These are phyloP conservation scores for Tragelaphus scriptus DNA, from an alignment of 2,113 vertebrate genomes.

Conservation along the genomic window DNA sequence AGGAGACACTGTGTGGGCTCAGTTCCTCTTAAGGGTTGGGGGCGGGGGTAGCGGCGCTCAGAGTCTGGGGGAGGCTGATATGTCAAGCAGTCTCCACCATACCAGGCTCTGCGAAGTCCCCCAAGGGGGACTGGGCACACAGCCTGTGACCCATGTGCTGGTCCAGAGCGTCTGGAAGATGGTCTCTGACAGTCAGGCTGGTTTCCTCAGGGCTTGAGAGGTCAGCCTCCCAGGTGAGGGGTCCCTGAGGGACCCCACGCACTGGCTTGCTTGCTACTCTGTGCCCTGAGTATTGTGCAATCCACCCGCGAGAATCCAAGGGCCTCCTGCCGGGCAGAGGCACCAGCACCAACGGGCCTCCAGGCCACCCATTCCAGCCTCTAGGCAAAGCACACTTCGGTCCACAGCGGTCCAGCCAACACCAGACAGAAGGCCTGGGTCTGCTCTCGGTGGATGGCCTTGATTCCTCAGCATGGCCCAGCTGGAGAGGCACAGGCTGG, in stretches of 20 bases:
- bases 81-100: background rate
- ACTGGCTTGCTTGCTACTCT: too few species aligned
- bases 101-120: background rate
- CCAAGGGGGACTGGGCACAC: accelerated
- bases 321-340: accelerated
- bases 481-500: accelerated
- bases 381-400: background rate
- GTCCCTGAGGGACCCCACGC: background rate
- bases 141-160: background rate
- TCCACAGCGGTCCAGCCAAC: background rate
- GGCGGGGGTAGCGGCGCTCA: background rate
- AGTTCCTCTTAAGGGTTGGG: background rate
- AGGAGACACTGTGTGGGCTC: background rate
- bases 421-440: background rate
- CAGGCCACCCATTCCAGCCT: accelerated
- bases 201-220: background rate
- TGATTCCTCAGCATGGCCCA: accelerated
- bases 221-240: background rate
- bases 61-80: background rate
- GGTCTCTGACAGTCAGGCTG: background rate
- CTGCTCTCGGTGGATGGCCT: background rate
- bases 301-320: accelerated
- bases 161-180: background rate
- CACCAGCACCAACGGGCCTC: background rate
- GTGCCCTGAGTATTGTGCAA: accelerated